Percentiles rank a stretch among this genome's conserved stretches.
These are phyloP conservation scores for Dioctria linearis DNA, from an alignment of 2,888 invertebrate species.

Conservation along the genomic window DNA sequence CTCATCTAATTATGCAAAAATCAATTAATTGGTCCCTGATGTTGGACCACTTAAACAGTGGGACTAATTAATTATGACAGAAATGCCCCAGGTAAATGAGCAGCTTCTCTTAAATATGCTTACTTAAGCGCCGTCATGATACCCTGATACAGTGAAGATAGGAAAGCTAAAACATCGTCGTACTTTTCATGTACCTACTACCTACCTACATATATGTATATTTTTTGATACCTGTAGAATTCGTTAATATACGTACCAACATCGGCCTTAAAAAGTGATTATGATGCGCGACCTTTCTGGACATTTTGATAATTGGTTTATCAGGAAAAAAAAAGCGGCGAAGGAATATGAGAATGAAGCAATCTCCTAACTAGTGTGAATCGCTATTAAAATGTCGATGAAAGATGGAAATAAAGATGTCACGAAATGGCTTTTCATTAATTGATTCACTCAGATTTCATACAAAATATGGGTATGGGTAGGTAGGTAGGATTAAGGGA, in stretches of 20 bases:
- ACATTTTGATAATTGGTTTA: neutral
- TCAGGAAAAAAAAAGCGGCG: neutral
- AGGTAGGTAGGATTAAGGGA: neutral
- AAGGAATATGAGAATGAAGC: neutral
- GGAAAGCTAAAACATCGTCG: neutral
- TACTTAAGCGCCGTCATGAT: neutral
- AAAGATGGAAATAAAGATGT: neutral
- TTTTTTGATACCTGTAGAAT: neutral
- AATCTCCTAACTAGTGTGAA: neutral
- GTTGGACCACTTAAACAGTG: neutral
- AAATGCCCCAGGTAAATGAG: conserved; percentile 8
- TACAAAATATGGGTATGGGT: neutral
- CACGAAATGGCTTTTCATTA: neutral
- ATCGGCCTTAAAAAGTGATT: neutral
- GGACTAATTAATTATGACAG: conserved; percentile 22
- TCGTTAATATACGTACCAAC: neutral
- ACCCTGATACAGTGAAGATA: neutral
- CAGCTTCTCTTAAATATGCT: neutral
- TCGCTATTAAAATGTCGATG: neutral
- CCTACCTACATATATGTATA: too few relatives aligned
- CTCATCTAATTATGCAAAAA: conserved; percentile 42
- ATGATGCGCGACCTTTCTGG: neutral
- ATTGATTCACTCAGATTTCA: neutral
- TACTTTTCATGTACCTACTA: too few relatives aligned
- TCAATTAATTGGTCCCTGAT: conserved; percentile 38